These are phyloP conservation scores for Palythoa caribaeorum DNA, from an alignment of 92 coral and sea anemone genomes.

Conservation along the genomic window DNA sequence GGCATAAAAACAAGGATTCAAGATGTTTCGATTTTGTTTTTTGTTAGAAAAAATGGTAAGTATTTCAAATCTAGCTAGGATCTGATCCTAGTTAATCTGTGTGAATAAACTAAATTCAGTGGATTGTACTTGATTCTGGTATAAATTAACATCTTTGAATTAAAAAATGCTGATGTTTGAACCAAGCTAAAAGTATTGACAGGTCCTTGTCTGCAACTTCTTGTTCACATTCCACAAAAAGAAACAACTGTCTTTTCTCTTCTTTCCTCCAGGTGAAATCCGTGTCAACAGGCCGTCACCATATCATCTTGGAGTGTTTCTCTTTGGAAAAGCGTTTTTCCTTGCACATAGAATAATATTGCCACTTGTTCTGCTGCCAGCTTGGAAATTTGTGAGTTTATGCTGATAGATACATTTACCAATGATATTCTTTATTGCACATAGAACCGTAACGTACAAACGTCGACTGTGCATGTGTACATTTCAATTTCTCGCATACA, in stretches of 20 bases:
- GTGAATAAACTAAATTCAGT: too few species aligned
- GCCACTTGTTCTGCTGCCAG: constrained; percentile 55
- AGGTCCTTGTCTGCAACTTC: background rate
- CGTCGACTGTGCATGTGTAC: too few species aligned
- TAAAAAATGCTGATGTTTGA: too few species aligned
- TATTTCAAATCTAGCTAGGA: background rate
- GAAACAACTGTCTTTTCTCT: background rate
- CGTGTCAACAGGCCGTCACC: constrained; percentile 63
- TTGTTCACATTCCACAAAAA: background rate
- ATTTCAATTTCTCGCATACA: too few species aligned
- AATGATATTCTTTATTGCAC: too few species aligned
- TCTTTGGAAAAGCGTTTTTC: constrained; percentile 64
- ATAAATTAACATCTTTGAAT: too few species aligned
- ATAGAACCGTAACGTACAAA: too few species aligned
- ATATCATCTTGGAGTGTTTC: constrained; percentile 60
- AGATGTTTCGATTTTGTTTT: constrained; percentile 69
- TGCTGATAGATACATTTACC: background rate
- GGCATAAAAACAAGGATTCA: constrained; percentile 82
- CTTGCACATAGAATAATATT: constrained; percentile 58
- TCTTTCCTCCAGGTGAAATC: constrained; percentile 51
- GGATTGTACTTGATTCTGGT: too few species aligned
- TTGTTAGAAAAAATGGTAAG: constrained; percentile 73
- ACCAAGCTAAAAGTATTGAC: too few species aligned
- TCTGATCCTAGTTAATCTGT: background rate
- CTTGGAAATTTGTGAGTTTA: constrained; percentile 65